These are phyloP conservation scores for Pithys albifrons DNA, from an alignment of 2,113 vertebrate genomes.

Conservation along the genomic window DNA sequence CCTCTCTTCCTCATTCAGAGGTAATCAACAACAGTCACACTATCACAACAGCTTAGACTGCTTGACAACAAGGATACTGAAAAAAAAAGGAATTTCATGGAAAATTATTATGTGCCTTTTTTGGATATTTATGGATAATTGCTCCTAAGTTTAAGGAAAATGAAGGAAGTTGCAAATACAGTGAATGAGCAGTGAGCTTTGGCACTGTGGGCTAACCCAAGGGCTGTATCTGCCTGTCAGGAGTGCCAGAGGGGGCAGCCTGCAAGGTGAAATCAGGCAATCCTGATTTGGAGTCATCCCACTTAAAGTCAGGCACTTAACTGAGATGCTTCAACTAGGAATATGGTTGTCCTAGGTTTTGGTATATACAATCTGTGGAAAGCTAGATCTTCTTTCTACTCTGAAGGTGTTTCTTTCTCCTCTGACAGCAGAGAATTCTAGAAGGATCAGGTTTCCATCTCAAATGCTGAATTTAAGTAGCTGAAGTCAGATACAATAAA, in stretches of 20 bases:
- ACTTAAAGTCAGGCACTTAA: not conserved
- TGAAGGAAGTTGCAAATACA: not conserved
- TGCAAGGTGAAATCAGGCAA: not conserved
- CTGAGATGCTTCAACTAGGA: not conserved
- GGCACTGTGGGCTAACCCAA: not conserved
- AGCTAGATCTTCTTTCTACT: not conserved
- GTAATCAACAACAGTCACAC: not conserved
- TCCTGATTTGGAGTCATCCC: not conserved
- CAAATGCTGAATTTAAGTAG: not conserved
- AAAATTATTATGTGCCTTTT: not conserved
- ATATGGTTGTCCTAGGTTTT: not conserved
- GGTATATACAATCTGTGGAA: not conserved
- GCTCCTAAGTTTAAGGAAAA: not conserved
- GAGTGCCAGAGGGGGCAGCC: not conserved
- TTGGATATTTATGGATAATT: not conserved
- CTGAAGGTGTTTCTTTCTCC: not conserved
- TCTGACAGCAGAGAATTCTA: not conserved
- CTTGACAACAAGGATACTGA: not conserved
- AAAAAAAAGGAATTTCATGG: not conserved
- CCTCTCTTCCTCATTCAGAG: not conserved
- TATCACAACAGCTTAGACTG: not conserved
- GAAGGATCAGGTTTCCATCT: not conserved
- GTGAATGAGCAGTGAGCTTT: not conserved
- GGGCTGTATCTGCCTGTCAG: not conserved
- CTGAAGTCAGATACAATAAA: not conserved